Evolutionary conservation across 2,888 invertebrate species (phyloP).

Genomic region (Caenorhabditis sp.): DNA sequence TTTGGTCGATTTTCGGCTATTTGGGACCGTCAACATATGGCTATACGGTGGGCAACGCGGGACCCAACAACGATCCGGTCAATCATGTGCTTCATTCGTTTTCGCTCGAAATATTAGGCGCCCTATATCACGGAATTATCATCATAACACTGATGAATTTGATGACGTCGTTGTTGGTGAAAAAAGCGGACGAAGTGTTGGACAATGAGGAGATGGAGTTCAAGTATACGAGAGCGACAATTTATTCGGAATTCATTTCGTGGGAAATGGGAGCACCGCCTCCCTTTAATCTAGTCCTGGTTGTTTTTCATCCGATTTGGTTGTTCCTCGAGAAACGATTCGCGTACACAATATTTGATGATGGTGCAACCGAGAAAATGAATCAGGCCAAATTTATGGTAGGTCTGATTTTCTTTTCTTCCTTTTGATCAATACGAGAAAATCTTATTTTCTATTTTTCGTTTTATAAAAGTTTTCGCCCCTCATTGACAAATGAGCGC

Average conservation of each 20-base stretch:
- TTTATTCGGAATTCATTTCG: constrained; percentile 58
- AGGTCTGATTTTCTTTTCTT: too few species aligned
- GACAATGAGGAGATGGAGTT: constrained; percentile 65
- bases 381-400: neutral
- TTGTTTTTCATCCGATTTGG: constrained; percentile 15
- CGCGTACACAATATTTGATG: too few species aligned
- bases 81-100: constrained; percentile 27
- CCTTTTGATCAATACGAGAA: too few species aligned
- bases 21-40: constrained; percentile 39
- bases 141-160: constrained; percentile 62
- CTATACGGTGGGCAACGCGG: constrained; percentile 52
- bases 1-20: constrained; percentile 65
- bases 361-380: neutral
- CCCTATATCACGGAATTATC: constrained; percentile 56
- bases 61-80: constrained; percentile 28
- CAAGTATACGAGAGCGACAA: constrained; percentile 60
- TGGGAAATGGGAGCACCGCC: constrained; percentile 58
- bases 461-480: too few species aligned
- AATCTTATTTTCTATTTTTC: too few species aligned
- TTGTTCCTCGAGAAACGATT: neutral
- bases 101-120: constrained; percentile 45
- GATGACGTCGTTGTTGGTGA: constrained; percentile 63
- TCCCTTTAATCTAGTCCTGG: constrained; percentile 53
- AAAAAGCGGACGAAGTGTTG: constrained; percentile 60
- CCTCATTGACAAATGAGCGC: too few species aligned